A percentile compares a stretch with the other conserved stretches of the same genome.
Evolutionary conservation across 2,113 vertebrate genomes (phyloP).

Genomic region (Merops nubicus): DNA sequence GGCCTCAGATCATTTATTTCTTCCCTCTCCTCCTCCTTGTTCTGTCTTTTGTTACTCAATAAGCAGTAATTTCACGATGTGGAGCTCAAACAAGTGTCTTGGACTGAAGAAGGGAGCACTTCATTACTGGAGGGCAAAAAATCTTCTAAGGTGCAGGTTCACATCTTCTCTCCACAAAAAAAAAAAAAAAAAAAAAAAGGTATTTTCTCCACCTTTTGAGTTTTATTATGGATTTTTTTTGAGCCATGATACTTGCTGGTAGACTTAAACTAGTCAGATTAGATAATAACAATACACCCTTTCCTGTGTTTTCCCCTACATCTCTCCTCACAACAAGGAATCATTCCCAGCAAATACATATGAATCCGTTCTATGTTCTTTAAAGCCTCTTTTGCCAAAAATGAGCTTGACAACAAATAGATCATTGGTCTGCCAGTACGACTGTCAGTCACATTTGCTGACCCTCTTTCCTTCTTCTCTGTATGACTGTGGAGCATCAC

Average conservation of each 20-base stretch:
- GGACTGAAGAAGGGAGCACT: not conserved
- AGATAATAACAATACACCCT: not conserved
- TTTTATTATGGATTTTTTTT: not conserved
- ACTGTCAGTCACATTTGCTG: not conserved
- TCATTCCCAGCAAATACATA: not conserved
- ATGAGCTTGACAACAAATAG: not conserved
- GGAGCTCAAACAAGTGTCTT: not conserved
- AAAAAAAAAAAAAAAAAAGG: too few relatives aligned
- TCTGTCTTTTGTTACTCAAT: not conserved
- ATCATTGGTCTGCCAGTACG: fast-evolving
- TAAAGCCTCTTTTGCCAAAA: not conserved
- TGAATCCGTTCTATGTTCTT: fast-evolving
- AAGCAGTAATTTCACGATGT: not conserved
- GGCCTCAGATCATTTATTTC: not conserved
- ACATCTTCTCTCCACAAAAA: not conserved
- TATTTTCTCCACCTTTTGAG: not conserved
- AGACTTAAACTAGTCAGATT: not conserved
- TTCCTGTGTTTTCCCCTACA: not conserved
- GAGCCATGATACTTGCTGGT: not conserved
- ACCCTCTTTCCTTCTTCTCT: not conserved
- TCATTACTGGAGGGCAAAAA: not conserved
- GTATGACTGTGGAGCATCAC: fast-evolving
- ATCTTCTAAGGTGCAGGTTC: not conserved
- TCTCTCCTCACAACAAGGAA: not conserved
- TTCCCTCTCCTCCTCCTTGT: not conserved